Evolutionary conservation across 2,797 vertebrate species (phyloP).

Genomic region (Syngnathus rostellatus): DNA sequence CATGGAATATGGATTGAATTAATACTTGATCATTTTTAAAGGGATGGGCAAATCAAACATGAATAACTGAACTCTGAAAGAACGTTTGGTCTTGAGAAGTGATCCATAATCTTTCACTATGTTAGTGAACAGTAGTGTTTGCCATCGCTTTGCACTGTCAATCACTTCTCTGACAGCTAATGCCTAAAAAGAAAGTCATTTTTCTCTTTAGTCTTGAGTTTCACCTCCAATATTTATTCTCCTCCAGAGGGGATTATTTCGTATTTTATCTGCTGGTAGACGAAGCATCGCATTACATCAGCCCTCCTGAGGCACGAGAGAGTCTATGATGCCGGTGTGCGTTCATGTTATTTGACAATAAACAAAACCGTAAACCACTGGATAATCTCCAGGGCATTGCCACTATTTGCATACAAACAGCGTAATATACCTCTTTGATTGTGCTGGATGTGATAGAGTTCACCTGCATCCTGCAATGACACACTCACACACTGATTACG

Average conservation of each 20-base stretch:
- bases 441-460: slow-evolving; percentile 15
- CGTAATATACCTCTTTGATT: slow-evolving; percentile 28
- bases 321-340: slow-evolving; percentile 7
- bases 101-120: slow-evolving; percentile 11
- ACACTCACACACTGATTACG: slow-evolving; percentile 16
- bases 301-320: slow-evolving; percentile 24
- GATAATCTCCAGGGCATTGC: slow-evolving; percentile 22
- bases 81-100: slow-evolving; percentile 2
- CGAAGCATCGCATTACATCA: slow-evolving; percentile 37
- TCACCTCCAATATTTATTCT: background rate
- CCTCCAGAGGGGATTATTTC: background rate
- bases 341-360: slow-evolving; percentile 16
- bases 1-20: background rate
- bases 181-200: background rate
- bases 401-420: slow-evolving; percentile 22
- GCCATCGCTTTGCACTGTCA: background rate
- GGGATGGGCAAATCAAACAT: no score
- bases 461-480: slow-evolving; percentile 12
- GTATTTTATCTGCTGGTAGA: slow-evolving; percentile 15
- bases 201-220: background rate
- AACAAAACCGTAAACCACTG: slow-evolving; percentile 18
- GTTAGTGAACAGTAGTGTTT: background rate
- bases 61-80: no score
- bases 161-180: background rate
- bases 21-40: no score